Base-by-base conservation (phyloP, 2,888 invertebrate genomes). In the Deilephila elpenor region DNA sequence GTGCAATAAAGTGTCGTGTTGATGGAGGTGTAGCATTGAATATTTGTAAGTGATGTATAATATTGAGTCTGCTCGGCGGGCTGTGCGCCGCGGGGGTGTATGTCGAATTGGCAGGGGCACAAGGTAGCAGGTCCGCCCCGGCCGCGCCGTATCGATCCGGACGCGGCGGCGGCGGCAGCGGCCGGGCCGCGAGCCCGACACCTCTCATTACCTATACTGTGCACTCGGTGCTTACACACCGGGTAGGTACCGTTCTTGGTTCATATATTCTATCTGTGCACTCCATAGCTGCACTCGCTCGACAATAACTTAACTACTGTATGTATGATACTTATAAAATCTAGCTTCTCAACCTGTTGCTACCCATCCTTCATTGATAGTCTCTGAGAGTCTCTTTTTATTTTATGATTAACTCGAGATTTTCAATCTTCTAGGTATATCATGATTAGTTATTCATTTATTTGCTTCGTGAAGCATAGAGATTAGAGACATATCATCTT, bases 91-190 rank as follows among this genome's bases (percentile, higher is more conserved):
- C 82, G 84, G 84, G 83, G 80, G 37, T 85, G 84, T 86, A 77
- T 77, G 81, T 83, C 81, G 83, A 81, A 84, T 86, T 84, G 87
- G 85, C 85, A 83, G 85, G 87, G 86, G 84, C 83, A 86, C 82
- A 80, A 84, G 85, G 85, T 83, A 83, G 85, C 83, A 85, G 82
- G 85, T 88, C 82, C 81, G 83, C 81, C 81, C 80, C 81, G 82
- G 79, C 79, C 79, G 82, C 82, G 79, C 79, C 77, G 81, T 89
- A 89, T 89, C 82, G 89, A 89, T 88, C 88, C 78, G 82, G 74
- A 79, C 78, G 77, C 76, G 74, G 73, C 73, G 75, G 73, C 73
- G 75, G 25, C 73, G 71, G 74, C 82, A 80, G 80, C 83, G 83
- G 79, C 84, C 84, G 87, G 84, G 82, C 83, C 83, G 76, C 83